phyloP scores from a whole-genome alignment of 1,140 invertebrate genomes.

The Ostrea denselamellosa region DNA sequence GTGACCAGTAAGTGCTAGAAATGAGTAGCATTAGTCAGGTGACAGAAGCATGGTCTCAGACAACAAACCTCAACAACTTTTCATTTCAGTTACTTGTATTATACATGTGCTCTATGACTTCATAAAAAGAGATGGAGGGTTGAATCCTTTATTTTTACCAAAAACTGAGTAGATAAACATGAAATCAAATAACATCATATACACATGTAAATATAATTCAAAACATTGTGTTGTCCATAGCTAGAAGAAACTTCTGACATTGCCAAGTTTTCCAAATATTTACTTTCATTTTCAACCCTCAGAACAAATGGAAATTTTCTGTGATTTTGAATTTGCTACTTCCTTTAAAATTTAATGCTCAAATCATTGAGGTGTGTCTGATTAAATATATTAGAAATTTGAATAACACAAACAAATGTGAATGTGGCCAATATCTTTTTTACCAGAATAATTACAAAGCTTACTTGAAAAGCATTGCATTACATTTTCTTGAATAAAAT shows the following conservation, averaged over 20 bases:
- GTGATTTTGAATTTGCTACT: too few species aligned
- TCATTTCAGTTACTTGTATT: not conserved
- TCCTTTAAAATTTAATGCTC: too few species aligned
- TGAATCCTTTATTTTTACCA: too few species aligned
- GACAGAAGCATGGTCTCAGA: slow-evolving; percentile 1
- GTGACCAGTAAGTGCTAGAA: slow-evolving; percentile 42
- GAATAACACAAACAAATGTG: not conserved
- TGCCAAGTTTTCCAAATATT: not conserved
- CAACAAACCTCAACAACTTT: slow-evolving; percentile 3
- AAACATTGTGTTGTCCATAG: too few species aligned
- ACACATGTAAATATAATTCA: too few species aligned
- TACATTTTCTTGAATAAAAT: not conserved
- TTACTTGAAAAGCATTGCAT: not conserved
- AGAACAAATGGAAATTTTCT: too few species aligned
- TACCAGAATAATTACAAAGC: not conserved
- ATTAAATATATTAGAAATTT: slow-evolving; percentile 6
- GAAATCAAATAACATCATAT: too few species aligned
- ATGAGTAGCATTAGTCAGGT: slow-evolving; percentile 42
- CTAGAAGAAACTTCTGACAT: not conserved
- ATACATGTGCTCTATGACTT: too few species aligned
- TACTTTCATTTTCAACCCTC: too few species aligned
- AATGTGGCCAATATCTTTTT: not conserved
- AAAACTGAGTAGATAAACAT: too few species aligned
- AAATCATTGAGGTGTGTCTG: not conserved
- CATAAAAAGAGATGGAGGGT: too few species aligned